These are phyloP conservation scores for Alaudala cheleensis DNA, from an alignment of 2,113 vertebrate species.

Conservation along the genomic window DNA sequence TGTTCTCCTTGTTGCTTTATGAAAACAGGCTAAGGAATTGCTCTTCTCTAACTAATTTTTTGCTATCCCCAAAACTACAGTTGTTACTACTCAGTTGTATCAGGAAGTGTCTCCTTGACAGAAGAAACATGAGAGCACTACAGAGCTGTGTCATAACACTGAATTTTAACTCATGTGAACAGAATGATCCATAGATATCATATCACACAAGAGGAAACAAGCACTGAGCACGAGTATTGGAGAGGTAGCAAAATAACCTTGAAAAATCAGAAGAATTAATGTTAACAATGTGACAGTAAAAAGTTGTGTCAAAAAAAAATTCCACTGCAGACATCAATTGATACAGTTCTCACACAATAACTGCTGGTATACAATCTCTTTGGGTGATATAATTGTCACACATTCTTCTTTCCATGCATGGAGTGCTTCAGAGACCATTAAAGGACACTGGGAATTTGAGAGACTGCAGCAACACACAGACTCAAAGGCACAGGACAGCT, in stretches of 20 bases:
- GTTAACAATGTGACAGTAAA: neutral
- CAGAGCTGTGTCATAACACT: conserved; percentile 1
- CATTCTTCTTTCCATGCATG: neutral
- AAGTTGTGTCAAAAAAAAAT: neutral
- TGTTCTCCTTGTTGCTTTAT: neutral
- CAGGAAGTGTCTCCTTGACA: neutral
- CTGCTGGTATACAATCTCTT: neutral
- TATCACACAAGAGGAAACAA: neutral
- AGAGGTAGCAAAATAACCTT: neutral
- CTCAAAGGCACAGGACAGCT: neutral
- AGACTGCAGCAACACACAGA: neutral
- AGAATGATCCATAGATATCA: neutral
- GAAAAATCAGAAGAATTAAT: neutral
- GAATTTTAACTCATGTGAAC: neutral
- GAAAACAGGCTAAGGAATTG: neutral
- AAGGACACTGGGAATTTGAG: neutral
- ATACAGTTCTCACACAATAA: neutral
- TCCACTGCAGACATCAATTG: neutral
- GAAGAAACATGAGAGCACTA: neutral
- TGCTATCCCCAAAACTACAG: neutral
- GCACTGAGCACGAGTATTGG: fast-evolving
- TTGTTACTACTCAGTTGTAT: neutral
- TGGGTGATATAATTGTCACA: neutral
- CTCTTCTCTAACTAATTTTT: neutral
- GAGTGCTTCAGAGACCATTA: neutral